phyloP scores from a whole-genome alignment of 2,888 invertebrate species.

The Ommatoiulus sabulosus region DNA sequence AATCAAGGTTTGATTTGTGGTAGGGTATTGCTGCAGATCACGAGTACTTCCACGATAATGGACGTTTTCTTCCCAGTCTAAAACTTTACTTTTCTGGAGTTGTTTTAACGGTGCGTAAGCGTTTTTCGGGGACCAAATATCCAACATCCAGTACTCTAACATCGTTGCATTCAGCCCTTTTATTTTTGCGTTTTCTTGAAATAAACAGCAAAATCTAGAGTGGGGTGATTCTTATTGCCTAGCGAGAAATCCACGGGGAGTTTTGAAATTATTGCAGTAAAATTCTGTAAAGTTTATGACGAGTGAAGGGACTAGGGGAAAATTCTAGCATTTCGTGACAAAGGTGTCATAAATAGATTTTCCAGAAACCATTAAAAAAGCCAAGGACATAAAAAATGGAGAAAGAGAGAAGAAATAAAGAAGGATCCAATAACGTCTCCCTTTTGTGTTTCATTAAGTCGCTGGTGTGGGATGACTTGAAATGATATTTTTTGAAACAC shows the following conservation, averaged over 20 bases:
- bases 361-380: slow-evolving; percentile 5
- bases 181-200: no score
- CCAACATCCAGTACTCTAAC: no score
- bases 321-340: not conserved
- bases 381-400: slow-evolving; percentile 24
- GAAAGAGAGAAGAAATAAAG: slow-evolving; percentile 41
- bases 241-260: not conserved
- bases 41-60: no score
- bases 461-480: not conserved
- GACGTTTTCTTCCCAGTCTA: no score
- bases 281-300: not conserved
- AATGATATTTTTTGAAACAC: not conserved
- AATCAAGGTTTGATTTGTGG: no score
- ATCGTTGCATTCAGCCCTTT: no score
- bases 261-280: not conserved
- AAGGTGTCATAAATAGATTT: slow-evolving; percentile 48
- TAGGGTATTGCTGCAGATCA: no score
- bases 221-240: not conserved
- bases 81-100: no score
- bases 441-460: slow-evolving; percentile 31
- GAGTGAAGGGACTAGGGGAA: not conserved
- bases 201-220: not conserved
- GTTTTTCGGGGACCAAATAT: no score
- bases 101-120: no score
- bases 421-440: slow-evolving; percentile 46